These are phyloP conservation scores for Mormyrus proboscirostris DNA, from an alignment of 2,797 vertebrate genomes.

Conservation along the genomic window DNA sequence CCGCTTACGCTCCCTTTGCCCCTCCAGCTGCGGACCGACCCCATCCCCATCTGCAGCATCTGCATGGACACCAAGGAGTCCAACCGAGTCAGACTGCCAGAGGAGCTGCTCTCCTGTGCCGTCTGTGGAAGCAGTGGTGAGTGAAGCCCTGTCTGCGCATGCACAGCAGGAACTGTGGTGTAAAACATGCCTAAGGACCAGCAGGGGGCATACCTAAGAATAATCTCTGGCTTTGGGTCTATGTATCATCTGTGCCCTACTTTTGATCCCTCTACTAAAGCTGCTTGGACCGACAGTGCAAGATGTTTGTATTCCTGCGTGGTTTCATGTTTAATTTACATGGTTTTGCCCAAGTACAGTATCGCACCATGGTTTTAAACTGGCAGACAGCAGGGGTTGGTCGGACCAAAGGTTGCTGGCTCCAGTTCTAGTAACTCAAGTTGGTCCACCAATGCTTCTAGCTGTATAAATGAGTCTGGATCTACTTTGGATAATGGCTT, in stretches of 20 bases:
- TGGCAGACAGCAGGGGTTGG: neutral
- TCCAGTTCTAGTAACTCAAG: neutral
- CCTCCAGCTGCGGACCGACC: slow-evolving; percentile 81
- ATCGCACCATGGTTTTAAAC: neutral
- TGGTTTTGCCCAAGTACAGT: neutral
- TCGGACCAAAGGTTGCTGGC: neutral
- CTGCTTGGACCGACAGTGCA: neutral
- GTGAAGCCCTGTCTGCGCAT: slow-evolving; percentile 40
- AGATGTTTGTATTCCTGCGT: neutral
- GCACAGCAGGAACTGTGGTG: neutral
- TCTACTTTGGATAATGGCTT: neutral
- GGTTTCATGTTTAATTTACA: neutral
- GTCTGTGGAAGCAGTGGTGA: slow-evolving; percentile 99
- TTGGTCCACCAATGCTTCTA: neutral
- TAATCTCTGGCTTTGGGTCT: neutral
- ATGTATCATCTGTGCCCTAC: neutral
- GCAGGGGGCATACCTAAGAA: neutral
- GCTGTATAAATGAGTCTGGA: neutral
- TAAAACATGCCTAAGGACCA: neutral
- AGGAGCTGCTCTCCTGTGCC: slow-evolving; percentile 92
- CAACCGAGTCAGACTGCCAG: slow-evolving; percentile 91
- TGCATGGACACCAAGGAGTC: slow-evolving; percentile 98
- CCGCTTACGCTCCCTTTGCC: neutral
- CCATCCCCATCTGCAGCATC: slow-evolving; percentile 98
- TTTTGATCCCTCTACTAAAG: neutral